Conservation (phyloP, 2,113 vertebrate genomes). For the Percopsis transmontana region DNA sequence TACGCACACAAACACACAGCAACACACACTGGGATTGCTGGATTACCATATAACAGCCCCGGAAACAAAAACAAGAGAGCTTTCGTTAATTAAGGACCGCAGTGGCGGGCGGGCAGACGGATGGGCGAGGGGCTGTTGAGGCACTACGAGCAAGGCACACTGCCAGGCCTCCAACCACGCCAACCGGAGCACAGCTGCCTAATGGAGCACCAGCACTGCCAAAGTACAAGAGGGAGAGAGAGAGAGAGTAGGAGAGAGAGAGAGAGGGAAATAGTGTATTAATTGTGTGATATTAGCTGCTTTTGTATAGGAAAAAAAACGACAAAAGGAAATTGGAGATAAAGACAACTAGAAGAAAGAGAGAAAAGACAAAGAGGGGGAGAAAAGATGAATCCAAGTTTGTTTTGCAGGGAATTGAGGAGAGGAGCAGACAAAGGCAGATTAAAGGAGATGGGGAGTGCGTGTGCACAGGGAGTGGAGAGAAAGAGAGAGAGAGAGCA, state of each 20-base stretch:
- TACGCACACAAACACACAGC: conserved; percentile 29
- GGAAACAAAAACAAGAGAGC: conserved; percentile 69
- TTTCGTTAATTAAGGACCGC: conserved; percentile 70
- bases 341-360: conserved; percentile 44
- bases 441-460: conserved; percentile 37
- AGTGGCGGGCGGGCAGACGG: conserved; percentile 61
- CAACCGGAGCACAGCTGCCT: conserved; percentile 75
- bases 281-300: background rate
- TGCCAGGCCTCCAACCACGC: conserved; percentile 68
- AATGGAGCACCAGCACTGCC: conserved; percentile 72
- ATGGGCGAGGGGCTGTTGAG: conserved; percentile 58
- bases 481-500: conserved; percentile 34
- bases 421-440: conserved; percentile 52
- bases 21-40: conserved; percentile 31
- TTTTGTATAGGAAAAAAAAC: background rate
- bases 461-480: conserved; percentile 27
- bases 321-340: conserved; percentile 15
- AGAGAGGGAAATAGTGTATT: background rate
- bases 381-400: conserved; percentile 49
- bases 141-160: conserved; percentile 54
- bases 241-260: background rate
- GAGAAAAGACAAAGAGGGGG: conserved; percentile 15
- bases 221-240: conserved; percentile 29
- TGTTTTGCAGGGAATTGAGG: conserved; percentile 27
- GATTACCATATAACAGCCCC: conserved; percentile 63